These are phyloP conservation scores for Podarcis siculus DNA, from an alignment of 2,797 vertebrate genomes.

Conservation along the genomic window DNA sequence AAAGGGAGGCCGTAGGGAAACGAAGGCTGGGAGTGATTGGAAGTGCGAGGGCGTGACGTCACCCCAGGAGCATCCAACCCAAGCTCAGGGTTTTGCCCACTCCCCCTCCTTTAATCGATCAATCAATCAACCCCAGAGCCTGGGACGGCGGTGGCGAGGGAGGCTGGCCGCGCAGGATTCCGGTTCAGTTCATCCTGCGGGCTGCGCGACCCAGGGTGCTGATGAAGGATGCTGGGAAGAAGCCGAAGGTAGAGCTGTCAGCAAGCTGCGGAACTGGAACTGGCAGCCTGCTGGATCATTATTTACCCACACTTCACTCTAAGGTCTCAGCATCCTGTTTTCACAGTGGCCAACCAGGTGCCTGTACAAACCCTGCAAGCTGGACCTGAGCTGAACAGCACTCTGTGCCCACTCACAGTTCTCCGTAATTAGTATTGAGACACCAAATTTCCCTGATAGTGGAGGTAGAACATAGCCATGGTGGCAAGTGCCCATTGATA, in stretches of 20 bases:
- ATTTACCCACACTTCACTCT: no score
- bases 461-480: no score
- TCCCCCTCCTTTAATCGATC: background rate
- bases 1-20: background rate
- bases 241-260: background rate
- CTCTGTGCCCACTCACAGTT: no score
- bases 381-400: no score
- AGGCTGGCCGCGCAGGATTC: background rate
- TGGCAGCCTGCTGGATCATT: background rate
- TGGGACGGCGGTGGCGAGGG: background rate
- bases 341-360: no score
- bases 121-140: background rate
- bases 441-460: no score
- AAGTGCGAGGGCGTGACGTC: background rate
- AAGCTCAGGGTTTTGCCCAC: rapidly evolving
- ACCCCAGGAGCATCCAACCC: background rate
- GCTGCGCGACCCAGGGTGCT: background rate
- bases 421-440: no score
- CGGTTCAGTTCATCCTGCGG: no score
- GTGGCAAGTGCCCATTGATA: no score
- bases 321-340: no score
- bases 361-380: no score
- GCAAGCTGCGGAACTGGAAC: background rate
- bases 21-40: background rate
- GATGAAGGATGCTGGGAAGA: background rate